phyloP scores from a whole-genome alignment of 2,888 invertebrate genomes.

The Drosophila subquinaria region DNA sequence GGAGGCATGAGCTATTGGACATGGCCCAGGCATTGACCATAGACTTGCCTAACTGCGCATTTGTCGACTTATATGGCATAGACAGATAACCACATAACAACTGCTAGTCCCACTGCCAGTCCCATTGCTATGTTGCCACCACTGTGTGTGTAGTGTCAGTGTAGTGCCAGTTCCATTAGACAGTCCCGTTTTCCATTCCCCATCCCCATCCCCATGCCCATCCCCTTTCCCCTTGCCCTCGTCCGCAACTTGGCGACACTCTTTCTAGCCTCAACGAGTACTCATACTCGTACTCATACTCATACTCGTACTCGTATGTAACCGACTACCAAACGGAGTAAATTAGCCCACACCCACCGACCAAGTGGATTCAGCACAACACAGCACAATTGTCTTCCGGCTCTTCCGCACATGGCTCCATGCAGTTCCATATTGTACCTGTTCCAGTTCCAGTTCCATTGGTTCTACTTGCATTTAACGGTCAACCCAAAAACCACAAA shows the following conservation, averaged over 20 bases:
- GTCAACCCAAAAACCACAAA: background rate
- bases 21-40: conserved; percentile 45
- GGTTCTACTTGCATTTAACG: background rate
- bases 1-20: conserved; percentile 26
- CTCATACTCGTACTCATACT: background rate
- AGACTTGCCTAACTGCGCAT: conserved; percentile 70
- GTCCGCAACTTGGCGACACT: conserved; percentile 1
- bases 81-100: conserved; percentile 81
- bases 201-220: too few species aligned
- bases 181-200: conserved; percentile 50
- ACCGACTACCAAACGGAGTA: conserved; percentile 32
- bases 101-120: conserved; percentile 60
- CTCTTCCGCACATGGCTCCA: conserved; percentile 5
- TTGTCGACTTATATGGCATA: conserved; percentile 74
- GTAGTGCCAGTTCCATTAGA: conserved; percentile 37
- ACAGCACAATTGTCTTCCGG: conserved; percentile 12
- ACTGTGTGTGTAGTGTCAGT: conserved; percentile 1
- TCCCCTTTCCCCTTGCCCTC: background rate
- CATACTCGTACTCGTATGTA: background rate
- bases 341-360: conserved; percentile 47
- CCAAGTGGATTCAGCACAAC: conserved; percentile 9
- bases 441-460: background rate
- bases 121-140: conserved; percentile 29
- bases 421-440: background rate
- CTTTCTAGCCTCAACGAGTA: background rate